phyloP scores from a whole-genome alignment of 2,888 invertebrate species.

The Papilio demoleus region DNA sequence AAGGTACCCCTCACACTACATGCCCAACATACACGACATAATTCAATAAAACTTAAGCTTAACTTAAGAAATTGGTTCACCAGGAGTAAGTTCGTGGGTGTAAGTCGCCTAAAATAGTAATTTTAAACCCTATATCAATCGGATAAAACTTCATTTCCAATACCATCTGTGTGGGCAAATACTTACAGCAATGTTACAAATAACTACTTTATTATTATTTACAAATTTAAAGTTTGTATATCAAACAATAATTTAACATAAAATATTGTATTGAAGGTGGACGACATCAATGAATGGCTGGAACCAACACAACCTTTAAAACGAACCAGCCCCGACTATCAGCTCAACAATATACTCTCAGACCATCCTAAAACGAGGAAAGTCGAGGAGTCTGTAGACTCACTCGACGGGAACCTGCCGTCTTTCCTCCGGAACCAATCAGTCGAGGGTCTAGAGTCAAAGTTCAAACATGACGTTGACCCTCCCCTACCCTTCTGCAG shows the following conservation, averaged over 20 bases:
- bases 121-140: too few species aligned
- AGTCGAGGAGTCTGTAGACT: slow-evolving; percentile 47
- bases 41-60: too few species aligned
- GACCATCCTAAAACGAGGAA: slow-evolving; percentile 53
- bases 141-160: too few species aligned
- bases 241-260: too few species aligned
- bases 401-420: slow-evolving; percentile 50
- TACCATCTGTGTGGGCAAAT: too few species aligned
- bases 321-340: slow-evolving; percentile 62
- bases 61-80: too few species aligned
- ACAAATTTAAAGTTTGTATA: too few species aligned
- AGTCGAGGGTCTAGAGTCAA: slow-evolving; percentile 69
- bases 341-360: slow-evolving; percentile 54
- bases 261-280: slow-evolving; percentile 60
- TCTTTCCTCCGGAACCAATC: slow-evolving; percentile 77
- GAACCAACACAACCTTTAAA: slow-evolving; percentile 69
- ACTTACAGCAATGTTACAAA: too few species aligned
- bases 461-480: slow-evolving; percentile 57
- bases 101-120: too few species aligned
- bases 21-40: too few species aligned
- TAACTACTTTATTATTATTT: too few species aligned
- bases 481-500: slow-evolving; percentile 58
- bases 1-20: slow-evolving; percentile 51
- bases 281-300: slow-evolving; percentile 76
- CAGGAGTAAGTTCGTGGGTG: too few species aligned